These are phyloP conservation scores for Aptenodytes patagonicus DNA, from an alignment of 2,113 vertebrate genomes.

Conservation along the genomic window DNA sequence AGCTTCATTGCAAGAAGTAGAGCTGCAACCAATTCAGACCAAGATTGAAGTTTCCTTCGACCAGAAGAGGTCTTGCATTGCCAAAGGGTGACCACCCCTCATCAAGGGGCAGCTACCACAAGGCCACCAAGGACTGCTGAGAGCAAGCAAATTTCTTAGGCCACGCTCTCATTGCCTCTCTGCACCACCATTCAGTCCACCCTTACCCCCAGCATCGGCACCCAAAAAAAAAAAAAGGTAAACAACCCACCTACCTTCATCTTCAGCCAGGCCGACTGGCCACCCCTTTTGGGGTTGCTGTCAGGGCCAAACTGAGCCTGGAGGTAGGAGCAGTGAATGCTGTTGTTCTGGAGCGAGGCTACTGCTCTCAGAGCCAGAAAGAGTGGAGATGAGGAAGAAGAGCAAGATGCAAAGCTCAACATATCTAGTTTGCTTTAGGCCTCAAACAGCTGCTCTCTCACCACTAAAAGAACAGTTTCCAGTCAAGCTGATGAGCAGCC, in stretches of 20 bases:
- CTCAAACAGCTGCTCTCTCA: neutral
- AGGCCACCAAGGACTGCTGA: neutral
- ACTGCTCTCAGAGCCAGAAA: neutral
- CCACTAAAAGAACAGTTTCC: neutral
- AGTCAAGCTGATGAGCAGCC: neutral
- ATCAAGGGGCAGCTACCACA: neutral
- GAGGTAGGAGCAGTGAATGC: accelerated
- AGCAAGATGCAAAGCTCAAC: neutral
- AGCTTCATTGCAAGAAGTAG: neutral
- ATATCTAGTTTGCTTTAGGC: neutral
- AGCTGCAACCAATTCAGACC: neutral
- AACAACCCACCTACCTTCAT: neutral
- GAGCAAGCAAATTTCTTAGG: neutral
- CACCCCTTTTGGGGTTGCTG: neutral
- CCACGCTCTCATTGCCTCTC: neutral
- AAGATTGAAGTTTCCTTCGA: neutral
- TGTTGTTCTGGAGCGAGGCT: neutral
- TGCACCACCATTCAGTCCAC: neutral
- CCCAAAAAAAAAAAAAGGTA: neutral
- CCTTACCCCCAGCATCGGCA: neutral
- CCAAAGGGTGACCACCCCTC: neutral
- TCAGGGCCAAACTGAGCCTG: neutral
- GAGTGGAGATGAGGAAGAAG: neutral
- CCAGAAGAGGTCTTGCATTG: neutral
- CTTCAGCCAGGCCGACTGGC: neutral